Evolutionary conservation across 2,113 vertebrate genomes (phyloP).

Genomic region (Labeo catla): DNA sequence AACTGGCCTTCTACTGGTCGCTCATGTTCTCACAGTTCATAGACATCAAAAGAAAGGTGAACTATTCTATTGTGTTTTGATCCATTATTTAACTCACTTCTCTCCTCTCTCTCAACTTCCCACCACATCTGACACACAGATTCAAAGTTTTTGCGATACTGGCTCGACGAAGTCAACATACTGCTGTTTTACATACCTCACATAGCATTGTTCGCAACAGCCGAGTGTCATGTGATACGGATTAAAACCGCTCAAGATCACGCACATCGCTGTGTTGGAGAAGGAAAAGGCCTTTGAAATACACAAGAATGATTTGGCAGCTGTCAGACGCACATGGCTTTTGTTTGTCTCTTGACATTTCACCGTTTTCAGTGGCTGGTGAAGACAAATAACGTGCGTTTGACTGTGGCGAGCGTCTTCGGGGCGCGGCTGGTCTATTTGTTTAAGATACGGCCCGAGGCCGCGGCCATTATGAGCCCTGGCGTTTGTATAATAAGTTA

Average conservation of each 20-base stretch:
- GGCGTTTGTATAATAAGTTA: too few species aligned
- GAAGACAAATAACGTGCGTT: not conserved
- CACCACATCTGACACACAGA: not conserved
- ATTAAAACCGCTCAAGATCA: not conserved
- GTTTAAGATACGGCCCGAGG: not conserved
- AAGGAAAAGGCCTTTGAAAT: not conserved
- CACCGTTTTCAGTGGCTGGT: not conserved
- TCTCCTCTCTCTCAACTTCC: not conserved
- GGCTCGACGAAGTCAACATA: too few species aligned
- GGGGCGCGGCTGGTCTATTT: not conserved
- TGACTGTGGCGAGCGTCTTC: not conserved
- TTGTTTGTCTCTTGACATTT: not conserved
- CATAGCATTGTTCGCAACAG: not conserved
- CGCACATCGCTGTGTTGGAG: not conserved
- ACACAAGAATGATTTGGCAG: not conserved
- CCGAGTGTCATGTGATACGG: too few species aligned
- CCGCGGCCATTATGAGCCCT: not conserved
- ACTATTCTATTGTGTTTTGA: constrained; percentile 53
- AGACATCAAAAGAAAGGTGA: constrained; percentile 98
- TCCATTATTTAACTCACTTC: not conserved
- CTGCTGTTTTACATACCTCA: too few species aligned
- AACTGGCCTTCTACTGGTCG: constrained; percentile 97
- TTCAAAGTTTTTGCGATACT: too few species aligned
- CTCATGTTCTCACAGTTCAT: constrained; percentile 98
- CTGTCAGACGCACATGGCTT: constrained; percentile 50